Evolutionary conservation across 2,113 vertebrate genomes (phyloP).

Genomic region (human): DNA sequence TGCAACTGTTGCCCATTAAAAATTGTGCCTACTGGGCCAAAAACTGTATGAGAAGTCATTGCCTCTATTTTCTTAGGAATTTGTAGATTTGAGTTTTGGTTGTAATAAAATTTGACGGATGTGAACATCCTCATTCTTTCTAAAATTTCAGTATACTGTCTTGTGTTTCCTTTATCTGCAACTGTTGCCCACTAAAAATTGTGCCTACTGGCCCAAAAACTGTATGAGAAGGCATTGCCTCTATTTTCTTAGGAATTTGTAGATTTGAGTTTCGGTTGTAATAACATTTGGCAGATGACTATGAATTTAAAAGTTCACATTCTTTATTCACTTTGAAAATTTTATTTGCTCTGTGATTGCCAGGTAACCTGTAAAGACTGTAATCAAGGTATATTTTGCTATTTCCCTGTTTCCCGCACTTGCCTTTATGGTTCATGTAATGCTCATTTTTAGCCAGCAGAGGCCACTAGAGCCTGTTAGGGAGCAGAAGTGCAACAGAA

Average conservation of each 20-base stretch:
- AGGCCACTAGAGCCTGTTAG: not conserved
- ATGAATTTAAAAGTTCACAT: slow-evolving; percentile 25
- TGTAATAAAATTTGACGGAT: not conserved
- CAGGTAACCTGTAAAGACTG: not conserved
- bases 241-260: slow-evolving; percentile 46
- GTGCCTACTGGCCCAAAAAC: not conserved
- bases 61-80: slow-evolving; percentile 46
- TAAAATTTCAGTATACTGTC: not conserved
- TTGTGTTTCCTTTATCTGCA: not conserved
- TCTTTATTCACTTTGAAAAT: slow-evolving; percentile 36
- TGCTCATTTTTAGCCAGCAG: slow-evolving; percentile 30
- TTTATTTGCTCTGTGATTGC: not conserved
- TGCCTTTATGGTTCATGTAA: not conserved
- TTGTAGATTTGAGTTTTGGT: slow-evolving; percentile 15
- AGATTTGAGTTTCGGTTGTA: not conserved
- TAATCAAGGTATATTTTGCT: not conserved
- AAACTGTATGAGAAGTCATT: slow-evolving; percentile 6
- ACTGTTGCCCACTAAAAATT: not conserved
- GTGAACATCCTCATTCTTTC: not conserved
- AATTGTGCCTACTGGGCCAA: not conserved
- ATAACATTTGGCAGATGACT: not conserved
- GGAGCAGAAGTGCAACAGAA: not conserved
- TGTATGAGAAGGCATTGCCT: not conserved
- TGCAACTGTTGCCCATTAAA: not conserved
- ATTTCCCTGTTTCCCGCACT: not conserved